Percentiles rank a stretch among this genome's conserved stretches.
Conservation (phyloP, 2,888 invertebrate genomes). For the Chymomyza amoena region DNA sequence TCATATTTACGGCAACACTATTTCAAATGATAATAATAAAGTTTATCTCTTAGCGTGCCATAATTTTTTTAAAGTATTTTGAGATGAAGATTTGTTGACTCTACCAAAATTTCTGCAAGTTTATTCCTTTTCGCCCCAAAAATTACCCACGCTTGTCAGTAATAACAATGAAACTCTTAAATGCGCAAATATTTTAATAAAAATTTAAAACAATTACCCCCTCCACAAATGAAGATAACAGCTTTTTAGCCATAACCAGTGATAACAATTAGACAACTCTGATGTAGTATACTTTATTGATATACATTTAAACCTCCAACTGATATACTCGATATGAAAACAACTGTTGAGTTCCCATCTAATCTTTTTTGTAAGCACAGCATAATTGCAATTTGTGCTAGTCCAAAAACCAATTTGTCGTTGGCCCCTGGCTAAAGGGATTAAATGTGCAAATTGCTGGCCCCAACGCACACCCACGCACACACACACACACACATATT, state of each 20-base stretch:
- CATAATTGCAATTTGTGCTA: conserved; percentile 57
- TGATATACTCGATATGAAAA: conserved; percentile 24
- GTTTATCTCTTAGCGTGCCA: no score
- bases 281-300: conserved; percentile 4
- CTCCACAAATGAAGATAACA: neutral
- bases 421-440: conserved; percentile 33
- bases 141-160: neutral
- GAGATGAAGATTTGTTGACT: no score
- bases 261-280: neutral
- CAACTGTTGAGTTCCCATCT: conserved; percentile 55
- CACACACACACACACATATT: neutral
- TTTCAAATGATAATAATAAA: no score
- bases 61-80: no score
- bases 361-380: conserved; percentile 47
- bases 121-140: conserved; percentile 1
- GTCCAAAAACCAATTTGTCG: conserved; percentile 54
- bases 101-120: no score
- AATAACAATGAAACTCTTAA: neutral
- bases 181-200: neutral
- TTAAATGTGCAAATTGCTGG: conserved; percentile 38
- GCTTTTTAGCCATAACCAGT: neutral
- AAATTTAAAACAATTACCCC: neutral
- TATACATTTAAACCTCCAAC: conserved; percentile 17
- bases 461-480: neutral
- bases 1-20: no score